Base-by-base conservation (phyloP, 2,888 invertebrate genomes). In the Coenonympha glycerion region DNA sequence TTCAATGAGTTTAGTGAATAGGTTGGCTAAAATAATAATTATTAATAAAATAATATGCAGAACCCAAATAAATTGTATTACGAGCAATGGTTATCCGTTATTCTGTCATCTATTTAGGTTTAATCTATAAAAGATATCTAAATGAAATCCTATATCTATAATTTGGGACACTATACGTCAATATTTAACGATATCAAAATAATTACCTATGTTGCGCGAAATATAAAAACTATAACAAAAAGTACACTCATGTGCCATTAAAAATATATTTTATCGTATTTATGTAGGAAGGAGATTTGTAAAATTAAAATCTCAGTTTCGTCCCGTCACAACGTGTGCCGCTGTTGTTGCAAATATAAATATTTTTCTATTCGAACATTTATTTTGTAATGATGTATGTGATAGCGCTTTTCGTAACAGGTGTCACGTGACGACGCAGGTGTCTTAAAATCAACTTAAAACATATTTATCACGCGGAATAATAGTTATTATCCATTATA, bases 401-500 rank as follows among this genome's bases (percentile, higher is more conserved):
- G 83, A 84, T 81, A 81, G 72, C 63, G 78, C 75, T 79, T 79
- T 65, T 69, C 63, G 63, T 66, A 66, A 72, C 69, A 71, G 71
- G 68, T 63, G 68, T 71, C 69, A 72, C 67, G 69, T 72, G 64
- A 71, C 64, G 68, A 73, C 63, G 73, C 73, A 71, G 72, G 77
- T 78, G 79, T 80, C 79, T 78, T 76, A 72, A 71, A 76, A 76
- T 71, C 76, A 75, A 77, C 76, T 78, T 78, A 76, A 76, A 79
- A 73, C 79, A 81, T 86, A 86, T 87, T 86, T 86, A 86, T 85
- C 83, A 71, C 68, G 79, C 80, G 81, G 79, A 82, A 79, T 73
- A 75, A 83, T 86, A 85, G 81, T 79, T 82, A 82, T 80, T 83
- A 82, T 85, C 79, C 79, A 83, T 83, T 82, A 83, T 82, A 83